Base-by-base conservation (phyloP, 2,888 invertebrate species). In the Abrostola triplasia region DNA sequence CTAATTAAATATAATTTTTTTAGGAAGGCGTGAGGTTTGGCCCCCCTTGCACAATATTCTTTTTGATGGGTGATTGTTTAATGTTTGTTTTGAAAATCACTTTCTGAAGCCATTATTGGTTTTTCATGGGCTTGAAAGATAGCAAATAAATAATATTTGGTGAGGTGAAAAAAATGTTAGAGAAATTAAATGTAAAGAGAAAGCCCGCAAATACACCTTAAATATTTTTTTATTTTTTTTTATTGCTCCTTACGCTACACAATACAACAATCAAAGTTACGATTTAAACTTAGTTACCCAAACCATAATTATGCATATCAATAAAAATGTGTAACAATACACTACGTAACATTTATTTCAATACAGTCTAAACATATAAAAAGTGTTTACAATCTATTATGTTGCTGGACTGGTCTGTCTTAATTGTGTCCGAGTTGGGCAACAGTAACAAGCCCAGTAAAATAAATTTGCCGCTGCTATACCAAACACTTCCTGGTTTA, bases 351-450 rank as follows among this genome's bases (percentile, higher is more conserved):
- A 2, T 38, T 41, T 36, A 42, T 61, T 56, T 48, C 52, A 60
- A 67, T n/a, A 62, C 55, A 59, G 49, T 60, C 47, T 57, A 36
- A 69, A 67, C 61, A n/a, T 40, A 56, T 74, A 67, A 69, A 76
- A 74, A 76, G 79, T 76, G 64, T 64, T 70, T 44, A 47, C 58
- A 36, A 59, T 77, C 47, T 63, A 67, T 66, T 67, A 53, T 54
- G 59, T 60, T 70, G 67, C 42, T 67, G 38, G 36, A 53, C 48
- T 50, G 48, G 37, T 62, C n/a, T n/a, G n/a, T n/a, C n/a, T n/a
- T n/a, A 64, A 60, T 62, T 12, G 61, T 66, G 52, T 47, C 53
- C 58, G 7, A n/a, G 48, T 77, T 75, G 41, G 8, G 63, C 70
- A 75, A 77, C 37, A 41, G 47, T 11, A 36, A 49, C 49, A 11